Evolutionary conservation across 2,113 vertebrate species (phyloP).

Genomic region (Sceloporus undulatus): DNA sequence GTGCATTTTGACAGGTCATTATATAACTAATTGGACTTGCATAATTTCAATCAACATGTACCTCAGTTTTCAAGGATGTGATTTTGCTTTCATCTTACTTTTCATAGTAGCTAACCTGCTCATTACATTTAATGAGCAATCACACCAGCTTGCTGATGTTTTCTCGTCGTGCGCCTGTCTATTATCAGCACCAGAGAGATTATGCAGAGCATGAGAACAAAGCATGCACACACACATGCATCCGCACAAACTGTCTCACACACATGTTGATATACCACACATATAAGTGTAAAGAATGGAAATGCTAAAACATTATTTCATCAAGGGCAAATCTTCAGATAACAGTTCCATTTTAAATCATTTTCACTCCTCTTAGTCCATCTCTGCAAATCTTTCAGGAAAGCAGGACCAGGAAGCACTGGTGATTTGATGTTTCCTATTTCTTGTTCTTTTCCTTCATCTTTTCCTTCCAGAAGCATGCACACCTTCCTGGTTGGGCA

Average conservation of each 20-base stretch:
- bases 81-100: slow-evolving; percentile 59
- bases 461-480: neutral
- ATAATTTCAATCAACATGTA: slow-evolving; percentile 53
- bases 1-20: slow-evolving; percentile 45
- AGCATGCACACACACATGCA: slow-evolving; percentile 45
- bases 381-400: neutral
- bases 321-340: slow-evolving; percentile 5
- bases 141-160: slow-evolving; percentile 49
- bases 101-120: slow-evolving; percentile 60
- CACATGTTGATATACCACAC: no score
- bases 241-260: slow-evolving; percentile 25
- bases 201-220: slow-evolving; percentile 56
- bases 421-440: neutral
- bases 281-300: neutral
- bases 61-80: slow-evolving; percentile 51
- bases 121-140: slow-evolving; percentile 69
- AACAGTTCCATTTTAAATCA: neutral
- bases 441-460: neutral
- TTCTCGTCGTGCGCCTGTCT: slow-evolving; percentile 25
- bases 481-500: no score
- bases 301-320: slow-evolving; percentile 43
- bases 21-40: slow-evolving; percentile 45
- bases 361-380: neutral
- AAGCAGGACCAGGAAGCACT: neutral
- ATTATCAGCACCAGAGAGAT: slow-evolving; percentile 51